phyloP scores from a whole-genome alignment of 2,888 invertebrate species.

The Caenorhabditis becei region DNA sequence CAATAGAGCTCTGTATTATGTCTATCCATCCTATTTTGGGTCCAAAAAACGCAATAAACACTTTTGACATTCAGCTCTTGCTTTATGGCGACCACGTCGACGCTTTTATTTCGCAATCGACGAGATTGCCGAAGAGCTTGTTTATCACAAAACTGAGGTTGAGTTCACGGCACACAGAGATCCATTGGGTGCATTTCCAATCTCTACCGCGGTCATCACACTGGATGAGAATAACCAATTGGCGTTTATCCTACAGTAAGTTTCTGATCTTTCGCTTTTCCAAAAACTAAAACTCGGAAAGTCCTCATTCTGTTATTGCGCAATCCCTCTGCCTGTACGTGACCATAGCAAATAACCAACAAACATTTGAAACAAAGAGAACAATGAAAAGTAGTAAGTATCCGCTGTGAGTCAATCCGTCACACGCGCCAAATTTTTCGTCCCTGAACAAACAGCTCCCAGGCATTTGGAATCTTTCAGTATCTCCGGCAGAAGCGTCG shows the following conservation, averaged over 20 bases:
- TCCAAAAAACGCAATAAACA: constrained; percentile 31
- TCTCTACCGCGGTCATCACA: constrained; percentile 71
- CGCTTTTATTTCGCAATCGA: constrained; percentile 77
- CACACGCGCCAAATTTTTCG: constrained; percentile 13
- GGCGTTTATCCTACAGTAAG: constrained; percentile 64
- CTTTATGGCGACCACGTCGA: constrained; percentile 71
- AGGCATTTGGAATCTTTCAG: constrained; percentile 66
- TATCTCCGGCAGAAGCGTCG: constrained; percentile 77
- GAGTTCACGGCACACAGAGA: constrained; percentile 71
- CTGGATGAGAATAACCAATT: constrained; percentile 70
- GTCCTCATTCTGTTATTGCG: constrained; percentile 33
- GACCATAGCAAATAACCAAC: constrained; percentile 25
- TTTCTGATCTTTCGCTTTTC: neutral
- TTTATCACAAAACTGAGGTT: constrained; percentile 74
- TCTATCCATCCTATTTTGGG: neutral
- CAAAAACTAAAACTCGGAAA: neutral
- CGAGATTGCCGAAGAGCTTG: constrained; percentile 73
- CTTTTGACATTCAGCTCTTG: constrained; percentile 68
- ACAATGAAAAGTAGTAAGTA: constrained; percentile 44
- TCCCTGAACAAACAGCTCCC: constrained; percentile 44
- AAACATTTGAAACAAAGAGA: constrained; percentile 57
- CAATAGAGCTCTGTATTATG: too few relatives aligned
- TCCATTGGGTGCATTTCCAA: constrained; percentile 66
- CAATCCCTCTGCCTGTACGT: constrained; percentile 17
- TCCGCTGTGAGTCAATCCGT: constrained; percentile 4